These are phyloP conservation scores for Pagetopsis macropterus DNA, from an alignment of 2,797 vertebrate genomes.

Conservation along the genomic window DNA sequence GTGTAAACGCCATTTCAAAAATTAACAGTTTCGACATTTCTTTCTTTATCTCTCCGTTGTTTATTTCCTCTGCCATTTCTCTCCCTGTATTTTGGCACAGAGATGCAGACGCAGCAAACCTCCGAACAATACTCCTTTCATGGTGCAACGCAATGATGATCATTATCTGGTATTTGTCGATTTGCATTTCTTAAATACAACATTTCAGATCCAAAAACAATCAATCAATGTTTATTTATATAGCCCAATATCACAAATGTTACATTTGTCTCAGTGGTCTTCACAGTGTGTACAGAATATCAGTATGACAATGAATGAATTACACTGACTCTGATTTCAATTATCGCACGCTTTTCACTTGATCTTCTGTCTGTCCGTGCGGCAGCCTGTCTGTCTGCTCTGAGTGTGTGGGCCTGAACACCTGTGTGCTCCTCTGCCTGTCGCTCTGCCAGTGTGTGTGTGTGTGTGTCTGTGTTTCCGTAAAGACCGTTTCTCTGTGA, in stretches of 20 bases:
- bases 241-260: no score
- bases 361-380: background rate
- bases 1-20: background rate
- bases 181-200: background rate
- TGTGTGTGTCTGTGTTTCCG: background rate
- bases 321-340: constrained; percentile 19
- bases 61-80: constrained; percentile 34
- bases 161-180: constrained; percentile 31
- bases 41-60: constrained; percentile 7
- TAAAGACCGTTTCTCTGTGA: background rate
- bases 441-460: background rate
- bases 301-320: background rate
- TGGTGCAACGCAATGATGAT: constrained; percentile 81
- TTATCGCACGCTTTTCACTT: constrained; percentile 2
- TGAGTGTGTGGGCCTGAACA: constrained; percentile 16
- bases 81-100: constrained; percentile 53
- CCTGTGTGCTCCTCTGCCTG: constrained; percentile 13
- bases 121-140: constrained; percentile 86
- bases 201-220: background rate
- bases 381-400: constrained; percentile 17
- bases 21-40: constrained; percentile 27
- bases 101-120: constrained; percentile 73
- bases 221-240: no score
- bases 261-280: no score
- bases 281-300: no score